Evolutionary conservation across 2,797 vertebrate species (phyloP).

Genomic region (Fistularia commersonii): DNA sequence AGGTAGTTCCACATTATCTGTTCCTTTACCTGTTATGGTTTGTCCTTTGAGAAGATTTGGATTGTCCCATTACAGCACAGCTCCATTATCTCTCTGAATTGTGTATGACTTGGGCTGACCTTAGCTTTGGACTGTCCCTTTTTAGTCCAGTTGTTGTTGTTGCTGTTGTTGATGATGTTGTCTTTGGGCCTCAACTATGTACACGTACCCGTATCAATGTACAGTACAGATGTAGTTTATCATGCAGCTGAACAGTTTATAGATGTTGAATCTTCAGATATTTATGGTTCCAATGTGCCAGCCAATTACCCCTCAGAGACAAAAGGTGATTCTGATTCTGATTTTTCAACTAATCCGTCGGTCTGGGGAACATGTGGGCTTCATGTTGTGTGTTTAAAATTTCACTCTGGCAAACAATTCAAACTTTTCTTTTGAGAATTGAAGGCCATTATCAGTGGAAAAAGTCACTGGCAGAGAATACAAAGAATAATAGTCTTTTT

Average conservation of each 20-base stretch:
- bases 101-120: constrained; percentile 1
- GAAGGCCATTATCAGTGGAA: constrained; percentile 11
- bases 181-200: constrained; percentile 1
- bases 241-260: too few relatives aligned
- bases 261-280: too few relatives aligned
- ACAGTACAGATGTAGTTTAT: neutral
- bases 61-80: neutral
- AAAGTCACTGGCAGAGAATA: constrained; percentile 15
- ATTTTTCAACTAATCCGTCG: constrained; percentile 17
- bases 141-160: constrained; percentile 2
- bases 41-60: neutral
- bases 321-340: neutral
- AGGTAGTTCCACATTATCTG: too few relatives aligned
- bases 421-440: constrained; percentile 6
- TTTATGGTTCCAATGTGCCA: too few relatives aligned
- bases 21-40: too few relatives aligned
- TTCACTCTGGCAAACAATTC: neutral
- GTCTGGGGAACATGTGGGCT: constrained; percentile 8
- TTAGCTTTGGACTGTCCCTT: neutral
- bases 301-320: too few relatives aligned
- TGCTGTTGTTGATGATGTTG: neutral
- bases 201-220: neutral
- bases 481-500: constrained; percentile 10
- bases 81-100: neutral
- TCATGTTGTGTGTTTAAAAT: constrained; percentile 15